Evolutionary conservation across 2,888 invertebrate genomes (phyloP).

Genomic region (Galeopsomyia nigrocyanea): DNA sequence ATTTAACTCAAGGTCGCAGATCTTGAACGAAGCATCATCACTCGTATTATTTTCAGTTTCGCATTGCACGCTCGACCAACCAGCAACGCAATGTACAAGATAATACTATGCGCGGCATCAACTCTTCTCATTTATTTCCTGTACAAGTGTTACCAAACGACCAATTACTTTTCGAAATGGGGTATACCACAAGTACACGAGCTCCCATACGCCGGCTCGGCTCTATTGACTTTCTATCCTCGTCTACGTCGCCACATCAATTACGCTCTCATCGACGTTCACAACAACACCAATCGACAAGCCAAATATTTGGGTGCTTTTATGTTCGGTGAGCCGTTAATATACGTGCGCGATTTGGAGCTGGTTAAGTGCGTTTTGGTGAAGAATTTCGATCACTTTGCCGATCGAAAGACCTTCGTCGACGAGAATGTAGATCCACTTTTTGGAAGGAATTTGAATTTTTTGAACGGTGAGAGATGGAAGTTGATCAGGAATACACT

Average conservation of each 20-base stretch:
- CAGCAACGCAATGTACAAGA: no score
- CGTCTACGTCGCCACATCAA: not conserved
- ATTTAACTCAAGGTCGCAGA: no score
- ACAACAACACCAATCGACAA: conserved; percentile 45
- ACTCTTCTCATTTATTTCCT: not conserved
- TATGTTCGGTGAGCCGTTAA: conserved; percentile 53
- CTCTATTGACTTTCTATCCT: not conserved
- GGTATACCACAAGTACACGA: not conserved
- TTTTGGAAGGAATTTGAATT: conserved; percentile 52
- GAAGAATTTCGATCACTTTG: conserved; percentile 60
- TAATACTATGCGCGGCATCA: no score
- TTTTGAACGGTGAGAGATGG: conserved; percentile 69
- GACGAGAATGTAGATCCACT: conserved; percentile 52
- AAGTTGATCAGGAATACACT: conserved; percentile 70
- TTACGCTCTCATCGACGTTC: conserved; percentile 41
- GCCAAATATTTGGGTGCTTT: conserved; percentile 57
- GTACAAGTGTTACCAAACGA: not conserved
- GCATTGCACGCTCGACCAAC: no score
- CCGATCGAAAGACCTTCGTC: conserved; percentile 55
- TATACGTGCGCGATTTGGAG: conserved; percentile 59
- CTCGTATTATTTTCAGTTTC: no score
- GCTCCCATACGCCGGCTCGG: not conserved
- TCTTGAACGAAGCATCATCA: no score
- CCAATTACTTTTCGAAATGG: not conserved
- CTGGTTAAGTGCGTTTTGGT: conserved; percentile 58